Evolutionary conservation across 1,140 invertebrate species (phyloP), one percentile per base, ranked within the genome.

Genomic region (Amphibalanus amphitrite): DNA sequence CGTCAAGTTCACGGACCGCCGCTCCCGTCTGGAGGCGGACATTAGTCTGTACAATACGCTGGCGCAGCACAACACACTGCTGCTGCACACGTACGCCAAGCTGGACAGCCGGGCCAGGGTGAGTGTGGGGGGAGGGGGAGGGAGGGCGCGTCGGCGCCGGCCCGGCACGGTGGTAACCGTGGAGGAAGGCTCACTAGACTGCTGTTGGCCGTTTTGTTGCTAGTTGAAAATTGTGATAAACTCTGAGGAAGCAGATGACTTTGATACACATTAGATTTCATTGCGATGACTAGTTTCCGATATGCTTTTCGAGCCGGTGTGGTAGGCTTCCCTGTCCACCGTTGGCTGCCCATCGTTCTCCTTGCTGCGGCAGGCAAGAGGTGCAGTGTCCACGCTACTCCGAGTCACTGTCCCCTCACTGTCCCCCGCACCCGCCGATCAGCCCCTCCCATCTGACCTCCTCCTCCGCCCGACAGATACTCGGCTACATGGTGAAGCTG

Each of bases 11-110:
- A 78, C 75, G 70, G 82, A 85, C 73, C 72, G 75, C 26, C 72
- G 76, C n/a, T 77, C 78, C 33, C 76, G 78, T 30, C 73, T 86
- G 29, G 85, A 87, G 74, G 83, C 83, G 28, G 86, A 87, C 77
- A 85, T 87, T 70, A 85, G 84, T 77, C 75, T 86, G 17, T 86
- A 86, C 74, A 87, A 87, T 77, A 81, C 79, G 20, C 77, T 87
- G 72, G 85, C 84, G 4, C 77, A 82, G 74, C 79, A 82, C 40
- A 87, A 87, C 77, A 87, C 86, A 0, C 74, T 78, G 70, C 77
- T 87, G 72, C 76, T 87, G 20, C 70, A 77, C 38, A 76, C 79
- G 6, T 87, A 87, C 76, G 76, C 81, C 29, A 72, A 78, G 47
- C 83, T 87, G 72, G 86, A 87, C 78, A 59, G 76, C 3, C 74